phyloP scores from a whole-genome alignment of 2,113 vertebrate genomes.

The Apeltes quadracus region DNA sequence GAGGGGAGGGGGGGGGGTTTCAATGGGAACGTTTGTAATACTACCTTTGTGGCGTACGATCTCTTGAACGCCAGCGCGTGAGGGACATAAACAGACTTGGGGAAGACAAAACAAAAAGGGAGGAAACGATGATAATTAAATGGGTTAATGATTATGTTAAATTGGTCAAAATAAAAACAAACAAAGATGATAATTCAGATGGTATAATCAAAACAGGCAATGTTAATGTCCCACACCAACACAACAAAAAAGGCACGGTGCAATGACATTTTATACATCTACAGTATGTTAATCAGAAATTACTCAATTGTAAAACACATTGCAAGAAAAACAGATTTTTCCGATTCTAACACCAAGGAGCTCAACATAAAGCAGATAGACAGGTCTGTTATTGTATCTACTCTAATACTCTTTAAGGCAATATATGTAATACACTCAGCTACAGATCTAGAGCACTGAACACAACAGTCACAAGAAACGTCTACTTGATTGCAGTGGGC shows the following conservation, averaged over 20 bases:
- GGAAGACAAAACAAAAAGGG: constrained; percentile 78
- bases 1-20: constrained; percentile 35
- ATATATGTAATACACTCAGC: background rate
- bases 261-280: constrained; percentile 19
- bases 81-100: constrained; percentile 97
- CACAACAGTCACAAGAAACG: background rate
- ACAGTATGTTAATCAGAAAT: constrained; percentile 50
- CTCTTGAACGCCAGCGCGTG: constrained; percentile 98
- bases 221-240: constrained; percentile 60
- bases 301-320: constrained; percentile 12
- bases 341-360: background rate
- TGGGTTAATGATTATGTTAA: constrained; percentile 79
- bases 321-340: background rate
- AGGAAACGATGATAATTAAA: constrained; percentile 85
- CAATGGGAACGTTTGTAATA: constrained; percentile 80
- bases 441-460: constrained; percentile 9
- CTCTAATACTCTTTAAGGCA: background rate
- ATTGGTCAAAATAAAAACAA: constrained; percentile 46
- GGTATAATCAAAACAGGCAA: constrained; percentile 58
- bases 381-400: background rate
- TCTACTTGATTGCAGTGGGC: background rate
- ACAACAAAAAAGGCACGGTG: constrained; percentile 21
- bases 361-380: background rate
- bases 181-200: constrained; percentile 30
- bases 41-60: constrained; percentile 96